These are phyloP conservation scores for Parnassius apollo DNA, from an alignment of 2,888 invertebrate species.

Conservation along the genomic window DNA sequence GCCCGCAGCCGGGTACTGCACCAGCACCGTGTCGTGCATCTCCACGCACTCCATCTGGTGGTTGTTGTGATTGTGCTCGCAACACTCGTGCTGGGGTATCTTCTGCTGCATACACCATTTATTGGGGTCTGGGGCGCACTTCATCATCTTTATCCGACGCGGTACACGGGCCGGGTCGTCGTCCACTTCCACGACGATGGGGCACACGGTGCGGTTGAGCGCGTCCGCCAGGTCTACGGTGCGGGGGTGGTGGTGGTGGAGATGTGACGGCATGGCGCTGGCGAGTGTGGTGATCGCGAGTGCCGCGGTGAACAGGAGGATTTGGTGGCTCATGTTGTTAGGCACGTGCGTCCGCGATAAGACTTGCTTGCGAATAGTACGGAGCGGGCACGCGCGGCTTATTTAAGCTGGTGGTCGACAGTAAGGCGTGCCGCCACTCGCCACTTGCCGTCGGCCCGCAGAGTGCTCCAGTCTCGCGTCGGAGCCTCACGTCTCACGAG, in stretches of 20 bases:
- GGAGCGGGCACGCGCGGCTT: slow-evolving; percentile 23
- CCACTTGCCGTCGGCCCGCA: slow-evolving; percentile 26
- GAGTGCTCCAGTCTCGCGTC: slow-evolving; percentile 8
- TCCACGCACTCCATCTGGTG: slow-evolving; percentile 65
- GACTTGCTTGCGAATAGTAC: slow-evolving; percentile 16
- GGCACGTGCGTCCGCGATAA: slow-evolving; percentile 41
- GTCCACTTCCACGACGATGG: slow-evolving; percentile 55
- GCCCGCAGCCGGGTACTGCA: slow-evolving; percentile 45
- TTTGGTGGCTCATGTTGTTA: slow-evolving; percentile 29
- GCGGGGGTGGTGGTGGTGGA: slow-evolving; percentile 32
- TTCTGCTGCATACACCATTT: slow-evolving; percentile 51
- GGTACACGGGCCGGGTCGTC: slow-evolving; percentile 56
- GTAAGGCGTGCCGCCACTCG: slow-evolving; percentile 26
- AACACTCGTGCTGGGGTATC: slow-evolving; percentile 59
- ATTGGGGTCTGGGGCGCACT: slow-evolving; percentile 56
- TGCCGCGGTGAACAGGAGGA: slow-evolving; percentile 31
- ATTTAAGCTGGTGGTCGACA: background rate
- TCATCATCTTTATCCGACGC: slow-evolving; percentile 62
- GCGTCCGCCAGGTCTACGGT: slow-evolving; percentile 51
- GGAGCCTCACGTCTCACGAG: background rate
- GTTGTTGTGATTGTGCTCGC: slow-evolving; percentile 52
- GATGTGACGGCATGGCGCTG: slow-evolving; percentile 18
- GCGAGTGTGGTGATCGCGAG: slow-evolving; percentile 34
- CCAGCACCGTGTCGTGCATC: slow-evolving; percentile 65
- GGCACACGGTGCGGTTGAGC: slow-evolving; percentile 63